Conservation (phyloP, 64 coral and sea anemone genomes). For the Stichodactyla helianthus region DNA sequence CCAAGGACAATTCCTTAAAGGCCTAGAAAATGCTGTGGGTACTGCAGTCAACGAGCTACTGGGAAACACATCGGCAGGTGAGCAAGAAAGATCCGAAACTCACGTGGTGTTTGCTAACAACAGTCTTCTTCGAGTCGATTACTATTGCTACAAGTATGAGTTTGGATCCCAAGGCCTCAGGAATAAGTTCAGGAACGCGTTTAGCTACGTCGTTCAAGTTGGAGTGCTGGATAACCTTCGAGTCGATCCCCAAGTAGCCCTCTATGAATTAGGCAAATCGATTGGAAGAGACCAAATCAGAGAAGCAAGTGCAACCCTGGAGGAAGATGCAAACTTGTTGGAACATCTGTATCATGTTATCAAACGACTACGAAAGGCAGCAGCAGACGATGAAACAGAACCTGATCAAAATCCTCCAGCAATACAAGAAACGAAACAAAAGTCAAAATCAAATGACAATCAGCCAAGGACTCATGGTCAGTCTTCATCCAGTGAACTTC, state of each 20-base stretch:
- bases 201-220: constrained; percentile 28
- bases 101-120: constrained; percentile 41
- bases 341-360: constrained; percentile 9
- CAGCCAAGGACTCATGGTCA: too few species aligned
- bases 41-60: not conserved
- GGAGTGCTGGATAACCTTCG: constrained; percentile 30
- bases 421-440: not conserved
- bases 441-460: not conserved
- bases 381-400: not conserved
- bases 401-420: too few species aligned
- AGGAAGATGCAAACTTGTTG: not conserved
- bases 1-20: constrained; percentile 10
- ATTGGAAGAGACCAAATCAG: constrained; percentile 15
- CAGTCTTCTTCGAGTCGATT: constrained; percentile 28
- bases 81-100: constrained; percentile 13
- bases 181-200: constrained; percentile 7
- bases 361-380: not conserved
- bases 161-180: constrained; percentile 3
- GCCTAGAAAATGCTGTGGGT: not conserved
- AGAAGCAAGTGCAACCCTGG: not conserved
- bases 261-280: constrained; percentile 28
- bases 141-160: constrained; percentile 36
- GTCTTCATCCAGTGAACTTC: too few species aligned
- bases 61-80: constrained; percentile 16
- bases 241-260: constrained; percentile 22